Evolutionary conservation across 2,888 invertebrate species (phyloP), one percentile per base, ranked within the genome.

Genomic region (Xylota sylvarum): DNA sequence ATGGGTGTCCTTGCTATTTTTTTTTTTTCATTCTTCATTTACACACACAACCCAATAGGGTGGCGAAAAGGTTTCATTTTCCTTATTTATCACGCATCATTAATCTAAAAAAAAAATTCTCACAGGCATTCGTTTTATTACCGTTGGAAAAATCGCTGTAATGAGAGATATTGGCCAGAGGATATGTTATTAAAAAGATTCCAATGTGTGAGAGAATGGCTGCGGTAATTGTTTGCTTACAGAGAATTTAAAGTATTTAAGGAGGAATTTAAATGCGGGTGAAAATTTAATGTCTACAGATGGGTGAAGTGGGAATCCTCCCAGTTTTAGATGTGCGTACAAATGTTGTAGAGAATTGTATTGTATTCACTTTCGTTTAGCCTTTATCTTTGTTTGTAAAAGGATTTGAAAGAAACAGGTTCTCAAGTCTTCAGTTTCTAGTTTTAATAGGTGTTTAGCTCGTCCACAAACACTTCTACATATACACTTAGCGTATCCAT

Each of bases 71-170:
- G 55, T 56, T 56, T 32, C 17, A n/a, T 32, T 56, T 32, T 56
- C 14, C 56, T 56, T 56, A 35, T 56, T 56, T 56, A 56, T 56
- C 32, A 56, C 32, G 32, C 32, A 6, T 32, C 56, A 56, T 56
- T 56, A 56, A 56, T 56, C 56, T 56, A 12, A 55, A 55, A 32
- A 55, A 32, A 55, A 55, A 56, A 32, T 9, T 27, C 56, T 56
- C 32, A 56, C 56, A 17, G 17, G 56, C 3, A 32, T 32, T 14
- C 9, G 17, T 56, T 56, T 6, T 7, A 9, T 55, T 55, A 55
- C 55, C 14, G 23, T 2, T 2, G 17, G 9, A 32, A 56, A 32
- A 32, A 23, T 10, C 43, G 1, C 6, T 43, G 43, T 43, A 43
- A 43, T 43, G 14, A 43, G 43, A 43, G 14, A 14, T 43, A 14